Conservation (phyloP, 1,140 invertebrate species). For the Dinoponera quadriceps region DNA sequence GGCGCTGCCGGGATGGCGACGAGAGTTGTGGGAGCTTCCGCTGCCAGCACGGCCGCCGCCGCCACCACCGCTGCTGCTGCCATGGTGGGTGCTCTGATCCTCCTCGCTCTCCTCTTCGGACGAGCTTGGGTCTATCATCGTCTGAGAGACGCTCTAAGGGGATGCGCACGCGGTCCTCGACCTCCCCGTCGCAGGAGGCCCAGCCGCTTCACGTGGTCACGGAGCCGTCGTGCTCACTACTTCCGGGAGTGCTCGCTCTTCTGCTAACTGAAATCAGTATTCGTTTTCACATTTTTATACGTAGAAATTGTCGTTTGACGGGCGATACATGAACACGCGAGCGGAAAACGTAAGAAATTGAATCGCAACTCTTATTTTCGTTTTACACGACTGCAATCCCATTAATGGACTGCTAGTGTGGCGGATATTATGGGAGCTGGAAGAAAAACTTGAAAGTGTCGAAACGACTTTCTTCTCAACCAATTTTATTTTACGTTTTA, state of each 20-base stretch:
- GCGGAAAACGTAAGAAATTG: not conserved
- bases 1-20: conserved; percentile 78
- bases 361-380: not conserved
- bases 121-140: conserved; percentile 95
- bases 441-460: not conserved
- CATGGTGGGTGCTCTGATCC: conserved; percentile 89
- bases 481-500: too few species aligned
- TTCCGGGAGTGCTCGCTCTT: conserved; percentile 16
- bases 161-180: conserved; percentile 65
- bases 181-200: conserved; percentile 53
- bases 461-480: too few species aligned
- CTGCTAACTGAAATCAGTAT: conserved; percentile 18
- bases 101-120: conserved; percentile 95
- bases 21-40: conserved; percentile 83
- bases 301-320: too few species aligned
- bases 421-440: not conserved
- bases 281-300: not conserved
- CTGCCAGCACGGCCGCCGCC: conserved; percentile 77
- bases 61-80: conserved; percentile 74
- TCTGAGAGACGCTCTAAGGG: conserved; percentile 63
- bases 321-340: not conserved
- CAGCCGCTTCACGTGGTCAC: conserved; percentile 60
- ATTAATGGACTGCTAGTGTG: not conserved
- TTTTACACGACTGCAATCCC: not conserved
- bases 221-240: conserved; percentile 51